phyloP scores from a whole-genome alignment of 2,113 vertebrate species.

The Macrotus californicus region DNA sequence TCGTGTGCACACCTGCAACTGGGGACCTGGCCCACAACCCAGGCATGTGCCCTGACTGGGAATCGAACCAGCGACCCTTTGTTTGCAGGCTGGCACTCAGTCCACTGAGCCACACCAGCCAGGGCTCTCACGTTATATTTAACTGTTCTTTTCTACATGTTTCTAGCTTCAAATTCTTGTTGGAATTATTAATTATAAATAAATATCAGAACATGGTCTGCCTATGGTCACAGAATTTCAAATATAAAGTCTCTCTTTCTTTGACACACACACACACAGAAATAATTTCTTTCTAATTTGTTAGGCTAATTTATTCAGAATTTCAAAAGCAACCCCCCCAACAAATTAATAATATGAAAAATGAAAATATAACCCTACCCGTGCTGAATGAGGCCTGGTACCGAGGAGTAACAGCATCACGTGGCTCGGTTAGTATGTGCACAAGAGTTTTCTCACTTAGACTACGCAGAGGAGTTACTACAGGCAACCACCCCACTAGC shows the following conservation, averaged over 20 bases:
- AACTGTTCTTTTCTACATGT: background rate
- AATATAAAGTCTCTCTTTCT: background rate
- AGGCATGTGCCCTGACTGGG: too few species aligned
- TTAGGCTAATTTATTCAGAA: constrained; percentile 21
- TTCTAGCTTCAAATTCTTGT: constrained; percentile 24
- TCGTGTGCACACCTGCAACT: too few species aligned
- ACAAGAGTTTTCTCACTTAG: constrained; percentile 86
- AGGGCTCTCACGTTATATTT: background rate
- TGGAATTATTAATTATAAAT: background rate
- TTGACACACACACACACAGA: background rate
- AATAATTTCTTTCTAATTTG: background rate
- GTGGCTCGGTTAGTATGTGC: constrained; percentile 87
- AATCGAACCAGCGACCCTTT: too few species aligned
- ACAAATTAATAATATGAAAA: background rate
- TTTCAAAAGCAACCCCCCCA: background rate
- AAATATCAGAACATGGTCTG: constrained; percentile 5
- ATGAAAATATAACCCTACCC: constrained; percentile 82
- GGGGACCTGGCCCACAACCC: too few species aligned
- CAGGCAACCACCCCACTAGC: constrained; percentile 84
- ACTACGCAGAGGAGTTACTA: constrained; percentile 90
- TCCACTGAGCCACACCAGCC: too few species aligned
- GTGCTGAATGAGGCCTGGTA: constrained; percentile 92
- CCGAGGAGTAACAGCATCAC: constrained; percentile 89
- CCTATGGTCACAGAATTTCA: constrained; percentile 4
- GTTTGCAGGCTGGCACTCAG: too few species aligned